Evolutionary conservation across 2,888 invertebrate species (phyloP), one percentile per base, ranked within the genome.

Genomic region (Sesia bembeciformis): DNA sequence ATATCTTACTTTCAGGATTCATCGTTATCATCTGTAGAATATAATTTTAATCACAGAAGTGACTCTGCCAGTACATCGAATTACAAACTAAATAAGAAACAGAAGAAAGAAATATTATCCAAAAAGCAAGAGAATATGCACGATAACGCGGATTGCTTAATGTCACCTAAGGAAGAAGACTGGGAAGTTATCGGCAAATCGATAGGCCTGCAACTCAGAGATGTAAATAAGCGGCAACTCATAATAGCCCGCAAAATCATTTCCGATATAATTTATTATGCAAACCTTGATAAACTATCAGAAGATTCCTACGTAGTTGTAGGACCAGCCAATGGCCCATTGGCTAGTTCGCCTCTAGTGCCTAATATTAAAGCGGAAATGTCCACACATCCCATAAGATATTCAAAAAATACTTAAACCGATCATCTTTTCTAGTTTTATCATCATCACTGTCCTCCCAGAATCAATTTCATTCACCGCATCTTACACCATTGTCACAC

Each of bases 201-300:
- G 38, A 49, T 49, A 38, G 39, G 39, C 4, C 6, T 49, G 7
- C 49, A 49, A 49, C 7, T 49, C 8, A n/a, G 38, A 23, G 38
- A 49, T 43, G 4, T 49, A 4, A 23, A 4, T 51, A 51, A 46
- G 49, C 52, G 52, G 8, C 54, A 54, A 51, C 6, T 52, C 23
- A 52, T 54, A 8, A 54, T 54, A 54, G 40, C 52, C 46, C 54
- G 52, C 46, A 54, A 54, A 52, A 46, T 52, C 38, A 54, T 54
- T 52, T 52, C 52, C n/a, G 54, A 54, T 54, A 52, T 52, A 38
- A 8, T 54, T n/a, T 54, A 43, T 52, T 51, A 54, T 51, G 54
- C 52, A 40, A 54, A 54, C 52, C 54, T 54, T 54, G 54, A 52
- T 40, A 51, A 54, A 54, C 52, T 54, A n/a, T 42, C 54, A 51